A percentile compares a stretch with the other conserved stretches of the same genome.
These are phyloP conservation scores for Anguilla obscura DNA, from an alignment of 2,797 vertebrate genomes.

Conservation along the genomic window DNA sequence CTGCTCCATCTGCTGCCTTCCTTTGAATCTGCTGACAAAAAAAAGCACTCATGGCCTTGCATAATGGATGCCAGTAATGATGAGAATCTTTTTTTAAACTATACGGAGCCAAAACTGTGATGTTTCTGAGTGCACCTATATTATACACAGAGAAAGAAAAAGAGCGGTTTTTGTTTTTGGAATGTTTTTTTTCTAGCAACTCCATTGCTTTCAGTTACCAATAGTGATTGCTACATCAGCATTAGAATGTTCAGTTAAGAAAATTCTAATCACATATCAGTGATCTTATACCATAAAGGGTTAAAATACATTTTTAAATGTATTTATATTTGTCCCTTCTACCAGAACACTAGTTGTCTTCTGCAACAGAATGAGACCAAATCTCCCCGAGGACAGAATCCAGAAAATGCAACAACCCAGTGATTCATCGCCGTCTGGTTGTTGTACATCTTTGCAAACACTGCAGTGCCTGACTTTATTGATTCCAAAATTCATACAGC, in stretches of 20 bases:
- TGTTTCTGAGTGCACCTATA: neutral
- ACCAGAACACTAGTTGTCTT: neutral
- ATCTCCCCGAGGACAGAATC: neutral
- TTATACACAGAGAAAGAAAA: no score
- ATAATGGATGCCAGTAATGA: neutral
- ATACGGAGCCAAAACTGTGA: neutral
- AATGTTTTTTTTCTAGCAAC: no score
- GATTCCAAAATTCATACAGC: neutral
- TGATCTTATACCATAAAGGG: no score
- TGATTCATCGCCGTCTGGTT: neutral
- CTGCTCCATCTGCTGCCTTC: neutral
- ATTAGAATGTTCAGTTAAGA: no score
- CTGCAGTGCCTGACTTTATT: neutral
- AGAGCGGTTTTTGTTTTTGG: no score
- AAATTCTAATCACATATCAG: no score
- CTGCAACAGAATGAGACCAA: neutral
- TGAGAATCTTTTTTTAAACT: neutral
- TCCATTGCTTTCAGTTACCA: no score
- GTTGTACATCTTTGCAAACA: neutral
- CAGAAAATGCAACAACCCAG: neutral
- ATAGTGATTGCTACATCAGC: no score
- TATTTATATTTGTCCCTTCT: neutral
- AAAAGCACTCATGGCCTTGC: neutral
- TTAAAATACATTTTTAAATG: no score
- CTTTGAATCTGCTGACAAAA: neutral